phyloP scores from a whole-genome alignment of 2,888 invertebrate genomes.

The Hermaeophaga mercurialis region DNA sequence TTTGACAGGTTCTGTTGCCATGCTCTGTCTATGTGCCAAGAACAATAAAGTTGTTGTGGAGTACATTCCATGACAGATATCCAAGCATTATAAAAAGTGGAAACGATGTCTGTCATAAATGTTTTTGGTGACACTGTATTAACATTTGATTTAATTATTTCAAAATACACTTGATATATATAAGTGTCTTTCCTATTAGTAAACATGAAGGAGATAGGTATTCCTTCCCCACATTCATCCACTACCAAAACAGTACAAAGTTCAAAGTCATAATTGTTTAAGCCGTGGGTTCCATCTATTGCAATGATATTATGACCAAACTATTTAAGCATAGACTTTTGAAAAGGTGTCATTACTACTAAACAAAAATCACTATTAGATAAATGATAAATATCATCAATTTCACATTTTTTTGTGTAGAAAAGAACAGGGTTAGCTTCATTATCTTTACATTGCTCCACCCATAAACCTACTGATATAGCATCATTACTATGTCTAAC shows the following conservation, averaged over 20 bases:
- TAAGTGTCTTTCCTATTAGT: constrained; percentile 29
- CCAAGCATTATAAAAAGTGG: constrained; percentile 31
- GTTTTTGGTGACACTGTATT: constrained; percentile 17
- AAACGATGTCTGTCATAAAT: constrained; percentile 32
- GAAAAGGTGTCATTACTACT: constrained; percentile 24
- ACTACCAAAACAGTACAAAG: constrained; percentile 30
- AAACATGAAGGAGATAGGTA: constrained; percentile 33
- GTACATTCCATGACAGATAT: constrained; percentile 12
- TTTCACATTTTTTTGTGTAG: constrained; percentile 25
- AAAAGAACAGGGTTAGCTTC: constrained; percentile 12
- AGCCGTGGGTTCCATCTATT: constrained; percentile 29
- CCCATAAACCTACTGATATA: neutral
- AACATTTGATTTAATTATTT: constrained; percentile 13
- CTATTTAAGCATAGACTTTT: neutral
- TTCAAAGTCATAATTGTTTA: constrained; percentile 19
- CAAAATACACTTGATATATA: constrained; percentile 21
- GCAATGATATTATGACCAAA: constrained; percentile 2
- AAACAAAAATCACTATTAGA: constrained; percentile 23
- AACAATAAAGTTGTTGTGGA: constrained; percentile 19
- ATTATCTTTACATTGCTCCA: constrained; percentile 2
- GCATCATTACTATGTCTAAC: neutral
- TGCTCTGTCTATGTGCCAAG: constrained; percentile 25
- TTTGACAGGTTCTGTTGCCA: constrained; percentile 24
- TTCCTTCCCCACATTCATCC: constrained; percentile 31
- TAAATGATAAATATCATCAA: neutral